Conservation (phyloP, 2,888 invertebrate genomes). For the Criorhina ranunculi region DNA sequence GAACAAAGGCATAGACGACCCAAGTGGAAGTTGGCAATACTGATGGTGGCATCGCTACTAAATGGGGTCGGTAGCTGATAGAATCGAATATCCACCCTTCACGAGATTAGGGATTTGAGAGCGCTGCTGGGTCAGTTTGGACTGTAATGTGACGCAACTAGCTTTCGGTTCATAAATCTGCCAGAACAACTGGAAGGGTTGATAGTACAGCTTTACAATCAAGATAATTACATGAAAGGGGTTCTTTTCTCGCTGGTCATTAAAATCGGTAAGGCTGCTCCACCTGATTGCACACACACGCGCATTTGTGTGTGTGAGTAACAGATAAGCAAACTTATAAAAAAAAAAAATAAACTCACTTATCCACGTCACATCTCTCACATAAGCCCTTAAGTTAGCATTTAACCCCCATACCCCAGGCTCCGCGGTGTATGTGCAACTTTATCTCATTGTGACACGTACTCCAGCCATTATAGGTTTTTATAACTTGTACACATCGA, state of each 20-base stretch:
- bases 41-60: slow-evolving; percentile 7
- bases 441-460: slow-evolving; percentile 76
- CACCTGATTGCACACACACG: slow-evolving; percentile 37
- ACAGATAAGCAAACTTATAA: slow-evolving; percentile 63
- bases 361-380: slow-evolving; percentile 55
- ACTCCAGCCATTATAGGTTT: slow-evolving; percentile 74
- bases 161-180: slow-evolving; percentile 71
- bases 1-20: slow-evolving; percentile 34
- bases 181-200: slow-evolving; percentile 35
- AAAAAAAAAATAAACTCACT: slow-evolving; percentile 32
- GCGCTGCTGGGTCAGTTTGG: slow-evolving; percentile 60
- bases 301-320: not conserved
- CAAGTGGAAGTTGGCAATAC: slow-evolving; percentile 64
- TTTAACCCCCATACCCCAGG: not conserved
- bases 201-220: slow-evolving; percentile 62
- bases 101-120: slow-evolving; percentile 64
- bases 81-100: slow-evolving; percentile 66
- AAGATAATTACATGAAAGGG: slow-evolving; percentile 73
- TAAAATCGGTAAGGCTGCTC: slow-evolving; percentile 45
- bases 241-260: slow-evolving; percentile 56
- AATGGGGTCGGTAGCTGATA: slow-evolving; percentile 30
- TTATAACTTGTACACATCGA: slow-evolving; percentile 77
- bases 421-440: slow-evolving; percentile 62
- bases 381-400: slow-evolving; percentile 47
- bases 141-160: slow-evolving; percentile 65